A percentile compares a stretch with the other conserved stretches of the same genome.
Evolutionary conservation across 2,888 invertebrate genomes (phyloP).

Genomic region (Dynastes grantii): DNA sequence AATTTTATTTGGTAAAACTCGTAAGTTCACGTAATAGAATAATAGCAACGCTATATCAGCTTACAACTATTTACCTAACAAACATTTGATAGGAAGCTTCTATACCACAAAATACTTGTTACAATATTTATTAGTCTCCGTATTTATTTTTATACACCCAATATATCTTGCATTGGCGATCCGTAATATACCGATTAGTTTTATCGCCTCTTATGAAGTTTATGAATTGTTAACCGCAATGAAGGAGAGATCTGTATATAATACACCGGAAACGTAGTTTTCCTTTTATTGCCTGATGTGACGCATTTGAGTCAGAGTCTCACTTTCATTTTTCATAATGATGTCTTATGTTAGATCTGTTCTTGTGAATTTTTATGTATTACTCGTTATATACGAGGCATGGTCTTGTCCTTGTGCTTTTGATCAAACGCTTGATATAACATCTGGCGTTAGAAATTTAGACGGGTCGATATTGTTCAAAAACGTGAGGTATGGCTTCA

Average conservation of each 20-base stretch:
- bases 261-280: conserved; percentile 15
- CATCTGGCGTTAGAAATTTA: neutral
- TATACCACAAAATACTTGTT: too few relatives aligned
- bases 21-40: too few relatives aligned
- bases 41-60: too few relatives aligned
- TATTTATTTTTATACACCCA: too few relatives aligned
- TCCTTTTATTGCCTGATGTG: neutral
- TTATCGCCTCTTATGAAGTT: conserved; percentile 23
- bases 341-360: neutral
- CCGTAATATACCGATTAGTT: neutral
- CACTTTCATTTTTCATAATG: neutral
- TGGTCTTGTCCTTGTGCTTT: neutral
- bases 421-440: conserved; percentile 29
- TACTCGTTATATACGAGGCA: neutral
- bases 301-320: neutral
- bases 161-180: too few relatives aligned
- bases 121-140: too few relatives aligned
- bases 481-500: conserved; percentile 43
- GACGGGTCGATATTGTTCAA: conserved; percentile 3
- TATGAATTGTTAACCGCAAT: conserved; percentile 25
- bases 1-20: too few relatives aligned
- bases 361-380: neutral
- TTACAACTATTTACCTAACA: too few relatives aligned
- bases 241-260: conserved; percentile 21
- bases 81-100: too few relatives aligned